These are phyloP conservation scores for Ictalurus punctatus DNA, from an alignment of 2,113 vertebrate genomes.

Conservation along the genomic window DNA sequence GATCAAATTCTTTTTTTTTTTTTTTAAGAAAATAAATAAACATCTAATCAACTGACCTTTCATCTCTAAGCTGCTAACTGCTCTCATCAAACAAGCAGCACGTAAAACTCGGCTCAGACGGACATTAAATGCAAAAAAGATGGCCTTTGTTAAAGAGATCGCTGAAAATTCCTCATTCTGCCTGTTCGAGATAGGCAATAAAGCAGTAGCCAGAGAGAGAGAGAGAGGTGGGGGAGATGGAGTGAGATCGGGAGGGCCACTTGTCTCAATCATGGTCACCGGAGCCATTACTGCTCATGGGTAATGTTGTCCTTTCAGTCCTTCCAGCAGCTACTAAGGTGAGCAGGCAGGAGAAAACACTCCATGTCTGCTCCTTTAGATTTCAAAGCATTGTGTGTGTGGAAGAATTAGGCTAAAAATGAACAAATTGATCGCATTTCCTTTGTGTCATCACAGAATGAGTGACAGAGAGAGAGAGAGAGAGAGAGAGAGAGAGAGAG, in stretches of 20 bases:
- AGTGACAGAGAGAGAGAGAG: conserved; percentile 2
- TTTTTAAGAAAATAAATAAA: neutral
- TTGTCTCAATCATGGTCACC: conserved; percentile 53
- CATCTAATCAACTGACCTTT: neutral
- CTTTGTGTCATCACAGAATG: conserved; percentile 28
- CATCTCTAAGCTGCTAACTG: neutral
- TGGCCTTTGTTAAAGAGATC: conserved; percentile 61
- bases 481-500: neutral
- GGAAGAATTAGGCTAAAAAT: conserved; percentile 45
- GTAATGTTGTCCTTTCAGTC: conserved; percentile 48
- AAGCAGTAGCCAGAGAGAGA: conserved; percentile 35
- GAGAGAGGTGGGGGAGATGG: conserved; percentile 29
- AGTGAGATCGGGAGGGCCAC: conserved; percentile 28
- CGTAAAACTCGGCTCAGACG: conserved; percentile 32
- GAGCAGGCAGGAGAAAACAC: conserved; percentile 29
- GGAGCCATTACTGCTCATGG: conserved; percentile 49
- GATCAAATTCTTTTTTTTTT: neutral
- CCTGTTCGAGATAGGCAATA: conserved; percentile 50
- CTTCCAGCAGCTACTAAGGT: conserved; percentile 25
- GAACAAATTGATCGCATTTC: conserved; percentile 49
- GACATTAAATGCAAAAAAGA: conserved; percentile 58
- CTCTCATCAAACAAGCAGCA: conserved; percentile 6
- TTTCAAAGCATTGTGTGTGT: neutral
- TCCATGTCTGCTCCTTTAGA: conserved; percentile 18
- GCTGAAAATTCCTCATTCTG: conserved; percentile 55